Base-by-base conservation (phyloP, 30 jellyfish, hydroid and myxozoan genomes). In the Clytia hemisphaerica region DNA sequence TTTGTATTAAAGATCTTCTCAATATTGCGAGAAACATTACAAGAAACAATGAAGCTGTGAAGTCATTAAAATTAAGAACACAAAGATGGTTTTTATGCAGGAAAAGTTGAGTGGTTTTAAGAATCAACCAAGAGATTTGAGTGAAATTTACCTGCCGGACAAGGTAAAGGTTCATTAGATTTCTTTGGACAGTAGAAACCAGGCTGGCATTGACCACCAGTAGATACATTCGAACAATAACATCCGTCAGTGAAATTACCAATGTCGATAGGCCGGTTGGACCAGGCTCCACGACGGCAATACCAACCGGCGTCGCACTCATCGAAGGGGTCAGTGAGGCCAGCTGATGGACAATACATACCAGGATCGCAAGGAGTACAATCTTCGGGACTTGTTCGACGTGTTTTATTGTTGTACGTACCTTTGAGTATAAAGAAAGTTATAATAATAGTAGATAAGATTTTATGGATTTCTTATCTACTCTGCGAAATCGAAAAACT, bases 341-440 rank as follows among this genome's bases (percentile, higher is more conserved):
- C 96, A 15, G 89, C 44, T 5, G 75, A 66, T 1, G 93, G 93
- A 54, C 96, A 85, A 62, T 85, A 85, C 58, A 50, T 85, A 15
- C 96, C 96, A 12, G 96, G 83, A 49, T 85, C 96, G 49, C 96
- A 85, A 2, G 93, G 73, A 6, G 66, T 29, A 54, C 96, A 85
- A 38, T 85, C 96, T 51, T 64, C 30, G n/a, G 54, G 45, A 6
- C 64, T 21, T 48, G 58, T 62, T 60, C 73, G 77, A 46, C 82
- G 76, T 36, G 77, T 32, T 27, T 38, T 58, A 14, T 63, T 37
- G 48, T 85, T 85, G 75, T 85, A 85, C 1, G 96, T 85, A 12
- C 96, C 93, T n/a, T n/a, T n/a, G n/a, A n/a, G n/a, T n/a, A n/a
- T n/a, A n/a, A n/a, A n/a, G n/a, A n/a, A n/a, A n/a, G n/a, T n/a